Evolutionary conservation across 2,888 invertebrate genomes (phyloP).

Genomic region (Drosophila melanosoma): DNA sequence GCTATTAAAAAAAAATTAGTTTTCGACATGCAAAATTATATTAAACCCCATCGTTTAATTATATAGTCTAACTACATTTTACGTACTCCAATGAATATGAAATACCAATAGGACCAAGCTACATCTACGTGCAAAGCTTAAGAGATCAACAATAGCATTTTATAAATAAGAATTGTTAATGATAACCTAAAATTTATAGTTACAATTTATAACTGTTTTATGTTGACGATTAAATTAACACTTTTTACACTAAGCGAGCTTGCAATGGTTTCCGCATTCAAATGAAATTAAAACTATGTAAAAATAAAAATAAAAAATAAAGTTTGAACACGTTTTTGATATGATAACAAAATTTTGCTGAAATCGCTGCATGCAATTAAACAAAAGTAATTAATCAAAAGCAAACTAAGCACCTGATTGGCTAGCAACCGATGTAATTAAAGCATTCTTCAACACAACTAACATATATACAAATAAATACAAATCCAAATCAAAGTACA

Average conservation of each 20-base stretch:
- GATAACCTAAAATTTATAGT: slow-evolving; percentile 23
- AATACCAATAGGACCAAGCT: slow-evolving; percentile 76
- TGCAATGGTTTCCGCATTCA: slow-evolving; percentile 80
- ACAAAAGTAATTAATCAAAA: slow-evolving; percentile 63
- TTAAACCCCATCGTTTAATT: slow-evolving; percentile 53
- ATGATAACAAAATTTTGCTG: slow-evolving; percentile 65
- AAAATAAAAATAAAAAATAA: slow-evolving; percentile 3
- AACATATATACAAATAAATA: slow-evolving; percentile 25
- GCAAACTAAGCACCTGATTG: slow-evolving; percentile 45
- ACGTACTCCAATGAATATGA: slow-evolving; percentile 42
- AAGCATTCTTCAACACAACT: slow-evolving; percentile 34
- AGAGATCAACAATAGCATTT: slow-evolving; percentile 59
- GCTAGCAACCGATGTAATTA: slow-evolving; percentile 32
- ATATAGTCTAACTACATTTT: slow-evolving; percentile 63
- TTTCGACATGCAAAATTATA: slow-evolving; percentile 45
- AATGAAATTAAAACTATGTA: slow-evolving; percentile 34
- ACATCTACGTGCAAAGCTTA: slow-evolving; percentile 61
- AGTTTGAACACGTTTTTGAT: slow-evolving; percentile 49
- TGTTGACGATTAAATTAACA: slow-evolving; percentile 2
- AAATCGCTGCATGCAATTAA: slow-evolving; percentile 71
- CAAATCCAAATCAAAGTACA: slow-evolving; percentile 28
- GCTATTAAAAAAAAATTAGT: slow-evolving; percentile 56
- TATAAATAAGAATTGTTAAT: slow-evolving; percentile 47
- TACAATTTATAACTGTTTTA: slow-evolving; percentile 32
- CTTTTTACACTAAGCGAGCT: slow-evolving; percentile 73